Base-by-base conservation (phyloP, 1,140 invertebrate genomes). In the Drosophila auraria region DNA sequence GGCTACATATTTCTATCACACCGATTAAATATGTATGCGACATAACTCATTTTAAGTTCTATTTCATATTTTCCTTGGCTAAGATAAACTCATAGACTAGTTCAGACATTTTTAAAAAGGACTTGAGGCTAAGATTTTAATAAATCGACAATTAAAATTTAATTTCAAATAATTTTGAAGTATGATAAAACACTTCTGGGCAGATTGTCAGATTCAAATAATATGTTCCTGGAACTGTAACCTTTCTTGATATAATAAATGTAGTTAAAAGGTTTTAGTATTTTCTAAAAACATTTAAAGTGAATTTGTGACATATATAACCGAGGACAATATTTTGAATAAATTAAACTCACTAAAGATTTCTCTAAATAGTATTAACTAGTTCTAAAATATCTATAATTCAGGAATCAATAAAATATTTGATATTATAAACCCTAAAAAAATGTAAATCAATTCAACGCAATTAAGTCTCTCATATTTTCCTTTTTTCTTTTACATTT, bases 31-130 rank as follows among this genome's bases (percentile, higher is more conserved):
- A 56, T 56, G 40, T 56, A 40, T 56, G 36, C 14, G 20, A 40
- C 54, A 56, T 56, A 56, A 56, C 54, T 56, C 33, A 40, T 40
- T 56, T 15, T 40, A n/a, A 23, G 33, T 56, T 56, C 23, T 36
- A 56, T 40, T 56, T 56, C 33, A 56, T 36, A 56, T 56, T 56
- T 38, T 23, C 54, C 15, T 6, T 14, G 23, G 33, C 15, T 5
- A 7, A 42, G 15, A n/a, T 42, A 5, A 53, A 12, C 8, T 51
- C 27, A 17, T 33, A 4, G 5, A 30, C 11, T 3, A 17, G 2
- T 12, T 54, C 1, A 8, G 2, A 14, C 0, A 14, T 5, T 20
- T 36, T 54, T 0, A 20, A 36, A 1, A 14, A 5, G 3, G 2
- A 54, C 3, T 36, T 54, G 6, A 0, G 17, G 1, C 7, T 7